Percentiles rank a stretch among this genome's conserved stretches.
Evolutionary conservation across 2,797 vertebrate genomes (phyloP).

Genomic region (Myotis pilosus): DNA sequence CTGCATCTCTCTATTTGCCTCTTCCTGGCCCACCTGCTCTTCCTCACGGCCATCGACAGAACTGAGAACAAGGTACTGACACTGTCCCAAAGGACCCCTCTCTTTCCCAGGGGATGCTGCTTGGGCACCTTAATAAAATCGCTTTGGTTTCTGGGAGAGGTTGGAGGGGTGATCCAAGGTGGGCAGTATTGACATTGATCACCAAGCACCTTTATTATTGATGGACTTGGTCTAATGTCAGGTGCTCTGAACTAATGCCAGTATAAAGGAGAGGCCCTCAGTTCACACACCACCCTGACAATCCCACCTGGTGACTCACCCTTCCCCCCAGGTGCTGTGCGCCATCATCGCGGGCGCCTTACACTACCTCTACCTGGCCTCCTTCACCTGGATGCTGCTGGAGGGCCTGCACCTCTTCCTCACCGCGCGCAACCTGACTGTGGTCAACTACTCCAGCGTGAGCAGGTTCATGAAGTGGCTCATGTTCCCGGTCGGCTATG

Average conservation of each 20-base stretch:
- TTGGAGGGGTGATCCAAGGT: background rate
- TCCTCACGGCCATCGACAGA: constrained; percentile 51
- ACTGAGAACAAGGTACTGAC: constrained; percentile 20
- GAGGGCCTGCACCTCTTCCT: constrained; percentile 78
- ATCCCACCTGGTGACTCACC: constrained; percentile 30
- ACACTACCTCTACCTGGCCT: constrained; percentile 78
- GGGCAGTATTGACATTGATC: background rate
- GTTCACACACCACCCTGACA: background rate
- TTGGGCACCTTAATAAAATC: background rate
- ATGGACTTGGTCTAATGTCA: background rate
- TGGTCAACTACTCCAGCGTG: constrained; percentile 84
- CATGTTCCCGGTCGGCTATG: constrained; percentile 84
- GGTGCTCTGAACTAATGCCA: background rate
- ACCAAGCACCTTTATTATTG: background rate
- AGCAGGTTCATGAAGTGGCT: constrained; percentile 76
- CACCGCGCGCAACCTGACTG: constrained; percentile 82
- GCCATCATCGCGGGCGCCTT: constrained; percentile 58
- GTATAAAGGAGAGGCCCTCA: background rate
- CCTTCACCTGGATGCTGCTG: constrained; percentile 80
- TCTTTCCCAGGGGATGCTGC: background rate
- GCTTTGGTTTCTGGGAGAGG: background rate
- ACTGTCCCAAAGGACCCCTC: background rate
- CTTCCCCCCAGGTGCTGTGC: constrained; percentile 70
- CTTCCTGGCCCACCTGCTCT: constrained; percentile 74
- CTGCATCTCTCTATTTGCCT: constrained; percentile 78